Evolutionary conservation across 2,888 invertebrate genomes (phyloP).

Genomic region (Amiota communis): DNA sequence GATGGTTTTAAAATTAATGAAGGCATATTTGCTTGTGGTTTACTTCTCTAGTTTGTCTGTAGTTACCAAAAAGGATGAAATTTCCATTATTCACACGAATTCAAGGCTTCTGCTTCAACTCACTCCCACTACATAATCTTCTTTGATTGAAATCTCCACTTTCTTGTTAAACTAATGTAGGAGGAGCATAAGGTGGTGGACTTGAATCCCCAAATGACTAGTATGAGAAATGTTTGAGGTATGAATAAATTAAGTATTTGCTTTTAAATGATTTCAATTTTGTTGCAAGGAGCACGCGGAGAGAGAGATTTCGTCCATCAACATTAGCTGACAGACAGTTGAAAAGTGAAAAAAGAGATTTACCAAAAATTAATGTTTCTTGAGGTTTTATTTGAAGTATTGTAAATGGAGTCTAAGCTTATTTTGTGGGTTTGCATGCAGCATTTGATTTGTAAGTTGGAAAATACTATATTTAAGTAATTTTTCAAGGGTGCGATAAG

Average conservation of each 20-base stretch:
- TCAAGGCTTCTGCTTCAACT: too few species aligned
- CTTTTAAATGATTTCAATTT: constrained; percentile 36
- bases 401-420: too few species aligned
- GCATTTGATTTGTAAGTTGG: too few species aligned
- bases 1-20: constrained; percentile 64
- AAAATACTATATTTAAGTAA: too few species aligned
- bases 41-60: constrained; percentile 15
- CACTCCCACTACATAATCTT: too few species aligned
- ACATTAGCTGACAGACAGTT: too few species aligned
- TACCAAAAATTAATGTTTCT: constrained; percentile 64
- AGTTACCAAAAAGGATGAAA: neutral
- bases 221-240: constrained; percentile 4
- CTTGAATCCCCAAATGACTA: neutral
- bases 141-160: too few species aligned
- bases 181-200: neutral
- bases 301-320: too few species aligned
- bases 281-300: too few species aligned
- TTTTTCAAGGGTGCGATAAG: too few species aligned
- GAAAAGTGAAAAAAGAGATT: constrained; percentile 56
- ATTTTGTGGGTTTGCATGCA: too few species aligned
- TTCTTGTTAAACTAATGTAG: neutral
- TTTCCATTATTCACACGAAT: neutral
- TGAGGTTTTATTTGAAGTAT: constrained; percentile 37
- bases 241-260: constrained; percentile 27
- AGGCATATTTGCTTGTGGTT: constrained; percentile 63